Evolutionary conservation across 1,140 invertebrate genomes (phyloP), one percentile per base, ranked within the genome.

Genomic region (Sinella curviseta): DNA sequence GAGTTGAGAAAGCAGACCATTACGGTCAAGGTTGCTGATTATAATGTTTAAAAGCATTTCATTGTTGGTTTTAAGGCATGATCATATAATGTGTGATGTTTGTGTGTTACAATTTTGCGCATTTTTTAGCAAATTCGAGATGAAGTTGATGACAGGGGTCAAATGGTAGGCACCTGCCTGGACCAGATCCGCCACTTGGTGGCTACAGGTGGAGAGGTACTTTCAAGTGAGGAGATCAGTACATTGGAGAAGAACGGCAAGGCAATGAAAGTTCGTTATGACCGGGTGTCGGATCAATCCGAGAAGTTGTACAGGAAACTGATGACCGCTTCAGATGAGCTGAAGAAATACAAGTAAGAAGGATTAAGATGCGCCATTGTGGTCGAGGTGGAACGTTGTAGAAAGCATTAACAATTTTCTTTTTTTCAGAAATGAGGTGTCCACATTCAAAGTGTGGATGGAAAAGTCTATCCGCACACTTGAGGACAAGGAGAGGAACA

Each of bases 181-280:
- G 96, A 98, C 87, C 95, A 97, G 90, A 93, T 96, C 1, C 92
- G 95, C 74, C 95, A 97, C 85, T 90, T 99, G 12, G 92, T 96
- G 1, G 90, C 96, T 1, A 95, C 94, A 57, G 95, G 95, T 3
- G 92, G 93, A 73, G 95, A 97, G 84, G 94, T 96, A 24, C 88
- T 98, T 0, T 95, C 95, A 16, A 92, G 93, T 75, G 95, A 96
- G 84, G 95, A 98, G 89, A 91, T 94, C 60, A 91, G 92, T n/a
- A 92, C 92, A 34, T 86, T 98, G 55, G 95, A 97, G 86, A 93
- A 93, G 82, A 94, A 94, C 79, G 93, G 93, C 8, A 91, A 94
- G 65, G 91, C 91, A 74, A 88, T 98, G 60, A 95, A 96, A 84
- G 92, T 91, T 8, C 91, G 95, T 57, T 96, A 94, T 83, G 94